Evolutionary conservation across 2,888 invertebrate species (phyloP).

Genomic region (Imbricaverruca yamaguchii): DNA sequence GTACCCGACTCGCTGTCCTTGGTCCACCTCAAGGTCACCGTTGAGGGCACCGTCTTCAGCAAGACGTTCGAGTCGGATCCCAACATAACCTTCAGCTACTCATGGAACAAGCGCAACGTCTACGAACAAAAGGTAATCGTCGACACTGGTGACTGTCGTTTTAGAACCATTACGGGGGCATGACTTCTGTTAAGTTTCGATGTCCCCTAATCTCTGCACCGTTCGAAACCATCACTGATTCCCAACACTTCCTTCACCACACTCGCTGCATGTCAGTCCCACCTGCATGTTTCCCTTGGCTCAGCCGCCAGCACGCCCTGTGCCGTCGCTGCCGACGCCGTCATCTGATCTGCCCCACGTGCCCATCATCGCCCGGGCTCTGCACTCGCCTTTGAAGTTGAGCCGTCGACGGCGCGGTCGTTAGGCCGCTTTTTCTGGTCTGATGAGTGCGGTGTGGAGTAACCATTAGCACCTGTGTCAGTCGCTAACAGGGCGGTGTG

Average conservation of each 20-base stretch:
- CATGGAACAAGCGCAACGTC: conserved; percentile 96
- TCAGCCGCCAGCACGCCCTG: not conserved
- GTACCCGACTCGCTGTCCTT: conserved; percentile 74
- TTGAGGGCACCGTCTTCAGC: conserved; percentile 48
- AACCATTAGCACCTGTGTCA: not conserved
- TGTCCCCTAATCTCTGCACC: too few species aligned
- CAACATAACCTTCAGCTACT: conserved; percentile 87
- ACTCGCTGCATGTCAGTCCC: too few species aligned
- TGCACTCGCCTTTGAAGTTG: not conserved
- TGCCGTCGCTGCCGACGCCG: not conserved
- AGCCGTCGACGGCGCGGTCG: not conserved
- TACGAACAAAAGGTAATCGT: conserved; percentile 78
- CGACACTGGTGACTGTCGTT: not conserved
- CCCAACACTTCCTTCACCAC: too few species aligned
- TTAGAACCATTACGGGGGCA: too few species aligned
- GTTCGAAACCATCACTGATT: too few species aligned
- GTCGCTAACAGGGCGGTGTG: not conserved
- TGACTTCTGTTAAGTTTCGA: too few species aligned
- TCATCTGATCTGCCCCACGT: too few species aligned
- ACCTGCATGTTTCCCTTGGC: too few species aligned
- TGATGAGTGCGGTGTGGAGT: not conserved
- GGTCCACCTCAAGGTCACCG: conserved; percentile 62
- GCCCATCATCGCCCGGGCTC: not conserved
- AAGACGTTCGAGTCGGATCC: conserved; percentile 94
- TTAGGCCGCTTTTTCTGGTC: not conserved